Evolutionary conservation across 2,797 vertebrate species (phyloP), one percentile per base, ranked within the genome.

Genomic region (Sorex maritimensis): DNA sequence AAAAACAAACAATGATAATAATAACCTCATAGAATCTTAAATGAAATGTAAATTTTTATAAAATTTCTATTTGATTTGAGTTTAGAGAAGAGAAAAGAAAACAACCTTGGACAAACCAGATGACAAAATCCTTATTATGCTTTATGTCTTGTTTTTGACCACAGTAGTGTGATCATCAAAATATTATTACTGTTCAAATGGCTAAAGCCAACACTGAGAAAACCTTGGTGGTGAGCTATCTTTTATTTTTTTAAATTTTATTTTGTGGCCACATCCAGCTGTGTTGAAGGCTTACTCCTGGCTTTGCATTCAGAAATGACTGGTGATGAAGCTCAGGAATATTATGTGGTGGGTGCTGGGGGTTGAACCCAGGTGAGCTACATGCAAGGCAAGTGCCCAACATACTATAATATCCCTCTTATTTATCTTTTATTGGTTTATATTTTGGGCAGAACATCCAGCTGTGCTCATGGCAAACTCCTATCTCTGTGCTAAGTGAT

Each of bases 81-180:
- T 83, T 28, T 10, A 92, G 41, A 68, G 21, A 89, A 7, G 4
- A 49, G 17, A 89, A 86, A 94, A 77, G 52, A 88, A 91, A 93
- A 88, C 23, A 95, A 49, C n/a, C 17, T 77, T 81, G 58, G 9
- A 83, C 23, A 84, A 74, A 8, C 3, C n/a, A 81, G 69, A 84
- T 72, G 78, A 73, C 65, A 86, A 82, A 82, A 77, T 82, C 1
- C 26, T 86, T 72, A 79, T 6, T 69, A 41, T 68, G 24, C 8
- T 82, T 68, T 68, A 55, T 80, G 26, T 38, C 90, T 28, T 5
- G 63, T 17, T 73, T 81, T 87, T 38, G 61, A 41, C 21, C 78
- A 52, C 72, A 78, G 28, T 61, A 87, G 69, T 21, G 44, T 80
- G 30, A 95, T 88, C 79, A 90, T 80, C 28, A 91, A 77, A 71